These are phyloP conservation scores for Antitype chi DNA, from an alignment of 2,888 invertebrate genomes.

Conservation along the genomic window DNA sequence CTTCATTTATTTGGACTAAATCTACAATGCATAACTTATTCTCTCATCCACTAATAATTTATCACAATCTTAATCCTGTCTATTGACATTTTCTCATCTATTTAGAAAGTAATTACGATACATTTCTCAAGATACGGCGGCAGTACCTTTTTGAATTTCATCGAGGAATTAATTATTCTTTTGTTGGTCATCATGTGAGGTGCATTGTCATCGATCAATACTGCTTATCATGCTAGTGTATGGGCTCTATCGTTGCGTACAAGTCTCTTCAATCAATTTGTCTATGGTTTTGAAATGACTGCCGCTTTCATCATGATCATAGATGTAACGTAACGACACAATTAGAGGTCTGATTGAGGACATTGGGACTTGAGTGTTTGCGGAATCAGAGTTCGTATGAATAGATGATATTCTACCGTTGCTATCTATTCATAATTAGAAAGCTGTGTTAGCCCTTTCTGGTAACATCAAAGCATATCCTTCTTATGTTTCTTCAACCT, in stretches of 20 bases:
- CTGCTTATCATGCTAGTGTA: slow-evolving; percentile 84
- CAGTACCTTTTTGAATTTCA: slow-evolving; percentile 81
- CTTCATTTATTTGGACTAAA: slow-evolving; percentile 14
- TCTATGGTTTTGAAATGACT: slow-evolving; percentile 81
- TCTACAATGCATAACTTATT: background rate
- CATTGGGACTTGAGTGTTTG: slow-evolving; percentile 42
- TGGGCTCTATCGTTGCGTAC: slow-evolving; percentile 74
- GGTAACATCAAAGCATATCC: slow-evolving; percentile 15
- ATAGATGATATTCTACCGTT: slow-evolving; percentile 10
- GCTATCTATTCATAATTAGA: slow-evolving; percentile 24
- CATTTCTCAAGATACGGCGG: slow-evolving; percentile 73
- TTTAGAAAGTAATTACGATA: slow-evolving; percentile 75
- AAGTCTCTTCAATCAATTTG: slow-evolving; percentile 83
- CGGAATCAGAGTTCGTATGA: slow-evolving; percentile 23
- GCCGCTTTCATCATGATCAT: slow-evolving; percentile 80
- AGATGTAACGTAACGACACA: slow-evolving; percentile 61
- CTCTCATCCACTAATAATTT: slow-evolving; percentile 23
- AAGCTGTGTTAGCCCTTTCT: slow-evolving; percentile 31
- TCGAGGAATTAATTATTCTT: slow-evolving; percentile 88
- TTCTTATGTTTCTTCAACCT: slow-evolving; percentile 2
- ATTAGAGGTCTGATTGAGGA: slow-evolving; percentile 59
- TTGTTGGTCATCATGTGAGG: slow-evolving; percentile 80
- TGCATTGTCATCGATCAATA: slow-evolving; percentile 87
- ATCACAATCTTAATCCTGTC: slow-evolving; percentile 49
- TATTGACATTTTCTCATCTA: slow-evolving; percentile 62